These are phyloP conservation scores for Gymnoscopelus braueri DNA, from an alignment of 2,797 vertebrate species.

Conservation along the genomic window DNA sequence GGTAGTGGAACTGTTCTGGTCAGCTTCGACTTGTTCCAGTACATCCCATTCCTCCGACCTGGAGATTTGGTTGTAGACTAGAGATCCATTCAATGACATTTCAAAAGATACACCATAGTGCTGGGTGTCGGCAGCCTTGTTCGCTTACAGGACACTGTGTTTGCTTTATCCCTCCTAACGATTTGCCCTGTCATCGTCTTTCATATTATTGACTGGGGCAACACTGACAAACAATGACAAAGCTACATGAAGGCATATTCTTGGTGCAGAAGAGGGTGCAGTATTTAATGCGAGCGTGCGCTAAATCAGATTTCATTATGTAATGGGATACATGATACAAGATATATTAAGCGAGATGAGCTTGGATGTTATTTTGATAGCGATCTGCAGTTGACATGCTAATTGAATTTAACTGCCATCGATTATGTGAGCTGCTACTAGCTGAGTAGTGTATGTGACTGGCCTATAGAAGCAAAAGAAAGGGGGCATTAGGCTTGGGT, in stretches of 20 bases:
- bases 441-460: background rate
- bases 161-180: slow-evolving; percentile 16
- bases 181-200: slow-evolving; percentile 32
- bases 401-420: slow-evolving; percentile 35
- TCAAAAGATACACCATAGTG: background rate
- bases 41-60: background rate
- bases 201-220: slow-evolving; percentile 43
- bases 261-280: background rate
- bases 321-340: background rate
- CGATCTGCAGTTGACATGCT: slow-evolving; percentile 6
- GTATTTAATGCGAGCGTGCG: background rate
- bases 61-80: slow-evolving; percentile 3
- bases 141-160: slow-evolving; percentile 12
- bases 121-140: background rate
- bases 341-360: slow-evolving; percentile 8
- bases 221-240: slow-evolving; percentile 1
- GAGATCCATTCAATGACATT: slow-evolving; percentile 2
- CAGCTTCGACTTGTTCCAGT: background rate
- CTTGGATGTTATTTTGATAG: slow-evolving; percentile 15
- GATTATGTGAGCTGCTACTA: slow-evolving; percentile 24
- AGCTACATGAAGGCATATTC: background rate
- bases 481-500: slow-evolving; percentile 26
- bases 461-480: slow-evolving; percentile 14
- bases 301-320: slow-evolving; percentile 14
- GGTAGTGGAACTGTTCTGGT: background rate